phyloP scores from a whole-genome alignment of 2,888 invertebrate genomes.

The Hanleya hanleyi region DNA sequence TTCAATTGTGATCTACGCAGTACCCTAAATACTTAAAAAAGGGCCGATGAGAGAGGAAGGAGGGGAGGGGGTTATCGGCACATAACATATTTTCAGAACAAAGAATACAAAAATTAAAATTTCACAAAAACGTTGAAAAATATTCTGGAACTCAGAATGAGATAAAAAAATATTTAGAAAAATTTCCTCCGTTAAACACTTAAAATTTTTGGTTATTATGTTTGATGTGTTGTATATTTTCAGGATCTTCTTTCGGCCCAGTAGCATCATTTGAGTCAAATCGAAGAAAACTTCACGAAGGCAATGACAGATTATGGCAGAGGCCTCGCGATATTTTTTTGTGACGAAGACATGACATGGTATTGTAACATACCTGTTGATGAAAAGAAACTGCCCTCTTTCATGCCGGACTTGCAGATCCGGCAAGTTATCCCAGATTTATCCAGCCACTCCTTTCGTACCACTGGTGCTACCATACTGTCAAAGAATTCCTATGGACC shows the following conservation, averaged over 20 bases:
- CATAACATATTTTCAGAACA: no score
- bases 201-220: no score
- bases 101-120: no score
- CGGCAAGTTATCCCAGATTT: background rate
- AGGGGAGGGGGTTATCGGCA: no score
- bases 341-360: conserved; percentile 12
- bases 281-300: conserved; percentile 20
- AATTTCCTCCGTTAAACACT: no score
- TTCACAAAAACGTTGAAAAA: no score
- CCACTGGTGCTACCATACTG: conserved; percentile 33
- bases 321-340: conserved; percentile 21
- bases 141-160: no score
- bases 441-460: conserved; percentile 31
- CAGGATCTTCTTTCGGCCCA: conserved; percentile 18
- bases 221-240: background rate
- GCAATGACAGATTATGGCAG: conserved; percentile 24
- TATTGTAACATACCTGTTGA: conserved; percentile 17
- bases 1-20: no score
- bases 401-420: conserved; percentile 18
- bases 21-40: no score
- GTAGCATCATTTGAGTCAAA: conserved; percentile 26
- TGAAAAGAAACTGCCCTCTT: conserved; percentile 18
- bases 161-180: no score
- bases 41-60: no score
- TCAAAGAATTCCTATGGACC: conserved; percentile 22